These are phyloP conservation scores for Kuschelorhynchus macadamiae DNA, from an alignment of 2,888 invertebrate species.

Conservation along the genomic window DNA sequence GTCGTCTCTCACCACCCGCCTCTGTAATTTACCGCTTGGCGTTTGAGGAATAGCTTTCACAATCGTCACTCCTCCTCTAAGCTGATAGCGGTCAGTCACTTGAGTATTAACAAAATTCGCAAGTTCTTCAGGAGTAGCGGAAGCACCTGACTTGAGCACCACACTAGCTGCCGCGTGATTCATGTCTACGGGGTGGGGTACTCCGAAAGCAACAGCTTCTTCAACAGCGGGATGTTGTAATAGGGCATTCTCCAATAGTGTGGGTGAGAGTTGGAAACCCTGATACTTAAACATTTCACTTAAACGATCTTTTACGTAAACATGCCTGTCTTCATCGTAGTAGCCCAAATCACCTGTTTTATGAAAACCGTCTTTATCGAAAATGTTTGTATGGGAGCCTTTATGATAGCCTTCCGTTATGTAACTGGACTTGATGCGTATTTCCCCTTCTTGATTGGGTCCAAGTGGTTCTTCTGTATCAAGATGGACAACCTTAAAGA, in stretches of 20 bases:
- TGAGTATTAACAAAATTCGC: conserved; percentile 53
- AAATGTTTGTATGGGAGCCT: conserved; percentile 65
- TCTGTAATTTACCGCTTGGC: conserved; percentile 51
- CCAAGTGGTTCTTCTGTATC: conserved; percentile 55
- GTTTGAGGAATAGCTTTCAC: conserved; percentile 56
- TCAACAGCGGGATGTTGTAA: conserved; percentile 58
- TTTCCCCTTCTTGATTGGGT: conserved; percentile 69
- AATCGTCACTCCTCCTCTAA: conserved; percentile 60
- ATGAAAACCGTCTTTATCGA: conserved; percentile 68
- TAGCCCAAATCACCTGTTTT: conserved; percentile 71
- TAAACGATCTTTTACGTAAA: conserved; percentile 69
- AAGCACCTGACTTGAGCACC: conserved; percentile 32
- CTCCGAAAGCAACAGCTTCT: conserved; percentile 57
- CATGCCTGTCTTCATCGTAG: conserved; percentile 68
- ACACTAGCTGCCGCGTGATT: conserved; percentile 57
- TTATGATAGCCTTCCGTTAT: conserved; percentile 69
- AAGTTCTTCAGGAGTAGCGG: conserved; percentile 45
- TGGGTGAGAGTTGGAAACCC: conserved; percentile 67
- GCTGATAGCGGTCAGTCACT: conserved; percentile 56
- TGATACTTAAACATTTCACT: conserved; percentile 70
- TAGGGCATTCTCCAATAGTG: conserved; percentile 56
- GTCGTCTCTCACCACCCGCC: background rate
- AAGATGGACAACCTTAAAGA: conserved; percentile 55
- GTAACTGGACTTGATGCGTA: conserved; percentile 67
- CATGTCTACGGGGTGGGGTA: conserved; percentile 57